phyloP scores from a whole-genome alignment of 2,797 vertebrate genomes.

The Enteromius paludinosus region DNA sequence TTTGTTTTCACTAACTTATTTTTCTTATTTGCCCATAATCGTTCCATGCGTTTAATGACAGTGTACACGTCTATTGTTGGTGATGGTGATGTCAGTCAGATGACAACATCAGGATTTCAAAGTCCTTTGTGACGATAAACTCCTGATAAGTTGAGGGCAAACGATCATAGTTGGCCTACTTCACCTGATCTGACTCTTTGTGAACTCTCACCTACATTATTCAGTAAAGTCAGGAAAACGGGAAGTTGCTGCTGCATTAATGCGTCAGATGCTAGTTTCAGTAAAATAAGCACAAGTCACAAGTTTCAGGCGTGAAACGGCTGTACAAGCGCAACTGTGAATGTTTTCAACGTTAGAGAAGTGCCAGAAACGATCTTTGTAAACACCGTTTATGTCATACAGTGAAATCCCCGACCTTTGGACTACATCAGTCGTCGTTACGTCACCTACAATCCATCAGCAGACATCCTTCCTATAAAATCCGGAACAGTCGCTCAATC shows the following conservation, averaged over 20 bases:
- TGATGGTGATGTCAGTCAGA: background rate
- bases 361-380: background rate
- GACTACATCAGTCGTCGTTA: background rate
- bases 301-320: background rate
- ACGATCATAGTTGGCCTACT: background rate
- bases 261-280: background rate
- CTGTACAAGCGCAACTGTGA: too few species aligned
- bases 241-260: background rate
- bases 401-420: slow-evolving; percentile 15
- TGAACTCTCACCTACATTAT: slow-evolving; percentile 34
- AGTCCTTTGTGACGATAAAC: background rate
- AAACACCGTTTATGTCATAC: background rate
- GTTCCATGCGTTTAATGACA: background rate
- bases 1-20: background rate
- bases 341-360: background rate
- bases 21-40: background rate
- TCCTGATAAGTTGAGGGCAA: background rate
- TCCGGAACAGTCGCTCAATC: background rate
- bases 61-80: background rate
- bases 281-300: background rate
- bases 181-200: background rate
- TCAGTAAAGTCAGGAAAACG: background rate
- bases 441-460: background rate
- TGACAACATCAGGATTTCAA: background rate
- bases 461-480: slow-evolving; percentile 21